A percentile compares a stretch with the other conserved stretches of the same genome.
Conservation (phyloP, 1,140 invertebrate species). For the Drosophila arawakana region DNA sequence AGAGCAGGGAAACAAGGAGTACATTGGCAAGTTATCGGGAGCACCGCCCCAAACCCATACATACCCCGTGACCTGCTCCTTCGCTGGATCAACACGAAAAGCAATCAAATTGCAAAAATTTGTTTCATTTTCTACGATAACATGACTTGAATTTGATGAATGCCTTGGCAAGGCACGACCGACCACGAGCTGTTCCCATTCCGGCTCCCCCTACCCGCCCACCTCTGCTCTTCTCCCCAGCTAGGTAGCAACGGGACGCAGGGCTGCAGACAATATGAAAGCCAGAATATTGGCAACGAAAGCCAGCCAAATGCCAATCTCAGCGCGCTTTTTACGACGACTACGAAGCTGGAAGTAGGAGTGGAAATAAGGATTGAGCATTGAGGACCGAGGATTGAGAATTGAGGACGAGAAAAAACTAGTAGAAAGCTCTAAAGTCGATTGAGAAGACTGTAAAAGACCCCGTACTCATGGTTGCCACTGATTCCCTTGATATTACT, state of each 20-base stretch:
- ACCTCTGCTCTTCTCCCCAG: background rate
- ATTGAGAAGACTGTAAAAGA: too few species aligned
- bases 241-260: slow-evolving; percentile 8
- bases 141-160: slow-evolving; percentile 83
- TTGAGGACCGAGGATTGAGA: too few species aligned
- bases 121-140: slow-evolving; percentile 83
- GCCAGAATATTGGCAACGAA: slow-evolving; percentile 77
- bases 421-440: too few species aligned
- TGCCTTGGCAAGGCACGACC: slow-evolving; percentile 69
- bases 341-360: slow-evolving; percentile 13
- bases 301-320: slow-evolving; percentile 77
- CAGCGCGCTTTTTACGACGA: slow-evolving; percentile 71
- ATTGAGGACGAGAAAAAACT: too few species aligned
- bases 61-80: background rate
- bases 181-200: slow-evolving; percentile 37
- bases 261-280: slow-evolving; percentile 40
- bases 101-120: slow-evolving; percentile 83
- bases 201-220: background rate
- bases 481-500: too few species aligned
- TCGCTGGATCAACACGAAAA: slow-evolving; percentile 76
- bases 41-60: background rate
- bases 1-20: slow-evolving; percentile 4
- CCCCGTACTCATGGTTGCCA: too few species aligned
- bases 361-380: background rate
- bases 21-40: slow-evolving; percentile 48